Conservation (phyloP, 2,888 invertebrate species). For the Heteromyza rotundicornis region DNA sequence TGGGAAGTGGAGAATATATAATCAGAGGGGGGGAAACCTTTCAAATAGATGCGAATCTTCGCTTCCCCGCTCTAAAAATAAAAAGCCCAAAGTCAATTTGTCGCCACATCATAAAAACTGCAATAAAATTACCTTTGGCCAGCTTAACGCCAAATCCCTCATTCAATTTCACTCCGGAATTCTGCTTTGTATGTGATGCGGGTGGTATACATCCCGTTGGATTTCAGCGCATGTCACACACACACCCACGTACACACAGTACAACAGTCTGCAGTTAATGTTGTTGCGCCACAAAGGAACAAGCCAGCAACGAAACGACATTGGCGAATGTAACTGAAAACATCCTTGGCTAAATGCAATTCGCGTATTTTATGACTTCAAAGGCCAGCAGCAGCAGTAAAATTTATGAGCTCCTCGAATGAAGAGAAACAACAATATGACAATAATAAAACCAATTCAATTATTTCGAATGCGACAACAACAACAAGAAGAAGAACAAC, state of each 20-base stretch:
- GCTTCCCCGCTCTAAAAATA: no score
- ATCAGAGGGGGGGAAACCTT: no score
- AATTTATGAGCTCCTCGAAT: conserved; percentile 1
- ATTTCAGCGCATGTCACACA: conserved; percentile 38
- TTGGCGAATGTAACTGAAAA: neutral
- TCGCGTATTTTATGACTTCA: conserved; percentile 53
- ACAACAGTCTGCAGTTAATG: conserved; percentile 16
- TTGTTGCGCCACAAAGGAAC: conserved; percentile 4
- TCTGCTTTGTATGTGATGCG: conserved; percentile 52
- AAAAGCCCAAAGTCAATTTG: conserved; percentile 57
- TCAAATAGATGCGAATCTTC: no score
- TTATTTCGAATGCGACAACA: no score
- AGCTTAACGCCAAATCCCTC: conserved; percentile 45
- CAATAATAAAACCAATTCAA: conserved; percentile 52
- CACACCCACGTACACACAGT: neutral
- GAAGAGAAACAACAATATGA: neutral
- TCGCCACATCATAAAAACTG: conserved; percentile 52
- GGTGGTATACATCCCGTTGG: conserved; percentile 44
- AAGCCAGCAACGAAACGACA: no score
- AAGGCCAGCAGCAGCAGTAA: neutral
- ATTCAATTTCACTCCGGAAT: conserved; percentile 54
- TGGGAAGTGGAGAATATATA: no score
- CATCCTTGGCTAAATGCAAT: conserved; percentile 42
- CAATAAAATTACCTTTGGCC: conserved; percentile 52
- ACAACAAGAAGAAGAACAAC: no score